Conservation (phyloP, 1,140 invertebrate species). For the Bilobella aurantiaca region DNA sequence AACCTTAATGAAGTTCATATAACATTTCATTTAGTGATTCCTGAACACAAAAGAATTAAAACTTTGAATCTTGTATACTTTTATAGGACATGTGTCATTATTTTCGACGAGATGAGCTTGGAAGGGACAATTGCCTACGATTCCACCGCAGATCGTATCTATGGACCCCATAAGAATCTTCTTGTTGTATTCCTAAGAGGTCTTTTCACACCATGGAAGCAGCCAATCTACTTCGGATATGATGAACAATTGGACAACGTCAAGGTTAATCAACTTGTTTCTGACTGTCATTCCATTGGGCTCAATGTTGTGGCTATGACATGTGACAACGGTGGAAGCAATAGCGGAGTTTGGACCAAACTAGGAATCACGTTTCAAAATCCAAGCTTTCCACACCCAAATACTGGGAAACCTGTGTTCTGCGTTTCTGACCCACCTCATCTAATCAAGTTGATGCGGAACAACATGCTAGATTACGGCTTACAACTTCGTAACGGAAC, state of each 20-base stretch:
- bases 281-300: not conserved
- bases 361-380: constrained; percentile 20
- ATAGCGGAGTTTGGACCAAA: constrained; percentile 3
- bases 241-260: constrained; percentile 37
- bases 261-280: not conserved
- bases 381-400: constrained; percentile 29
- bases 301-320: not conserved
- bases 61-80: not conserved
- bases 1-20: not conserved
- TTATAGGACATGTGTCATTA: constrained; percentile 29
- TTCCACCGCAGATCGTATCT: not conserved
- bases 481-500: constrained; percentile 17
- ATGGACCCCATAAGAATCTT: not conserved
- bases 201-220: constrained; percentile 39
- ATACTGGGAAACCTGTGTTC: constrained; percentile 25
- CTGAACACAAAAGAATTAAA: not conserved
- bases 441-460: constrained; percentile 35
- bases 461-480: constrained; percentile 34
- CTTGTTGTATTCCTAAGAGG: constrained; percentile 38
- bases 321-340: not conserved
- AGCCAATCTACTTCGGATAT: constrained; percentile 39
- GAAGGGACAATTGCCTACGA: not conserved
- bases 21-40: not conserved
- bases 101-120: constrained; percentile 10
- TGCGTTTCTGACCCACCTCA: constrained; percentile 33